Conservation (phyloP, 2,797 vertebrate species). For the Tiaroga cobitis region DNA sequence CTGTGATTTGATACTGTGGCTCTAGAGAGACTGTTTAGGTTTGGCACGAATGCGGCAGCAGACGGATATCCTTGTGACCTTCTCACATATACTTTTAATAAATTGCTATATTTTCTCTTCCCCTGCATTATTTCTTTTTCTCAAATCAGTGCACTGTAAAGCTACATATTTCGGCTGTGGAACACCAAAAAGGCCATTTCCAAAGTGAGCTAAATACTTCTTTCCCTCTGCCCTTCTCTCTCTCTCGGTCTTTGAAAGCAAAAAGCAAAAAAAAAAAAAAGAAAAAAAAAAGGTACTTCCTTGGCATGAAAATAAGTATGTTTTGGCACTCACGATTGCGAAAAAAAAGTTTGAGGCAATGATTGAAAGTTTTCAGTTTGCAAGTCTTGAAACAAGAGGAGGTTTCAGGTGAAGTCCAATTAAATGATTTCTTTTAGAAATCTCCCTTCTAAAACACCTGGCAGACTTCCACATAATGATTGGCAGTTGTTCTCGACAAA, state of each 20-base stretch:
- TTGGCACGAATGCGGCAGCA: slow-evolving; percentile 37
- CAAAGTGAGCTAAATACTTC: not conserved
- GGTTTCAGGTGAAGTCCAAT: slow-evolving; percentile 31
- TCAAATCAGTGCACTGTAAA: slow-evolving; percentile 4
- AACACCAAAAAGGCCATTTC: not conserved
- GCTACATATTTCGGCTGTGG: not conserved
- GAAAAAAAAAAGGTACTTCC: not conserved
- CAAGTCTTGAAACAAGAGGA: slow-evolving; percentile 72
- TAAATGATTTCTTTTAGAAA: slow-evolving; percentile 43
- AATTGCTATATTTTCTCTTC: not conserved
- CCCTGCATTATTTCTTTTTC: slow-evolving; percentile 7
- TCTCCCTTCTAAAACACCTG: slow-evolving; percentile 65
- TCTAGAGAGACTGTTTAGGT: slow-evolving; percentile 29
- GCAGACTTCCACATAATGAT: slow-evolving; percentile 74
- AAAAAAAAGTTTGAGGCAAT: not conserved
- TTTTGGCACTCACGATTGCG: slow-evolving; percentile 7
- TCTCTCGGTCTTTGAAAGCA: not conserved
- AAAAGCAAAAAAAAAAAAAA: too few species aligned
- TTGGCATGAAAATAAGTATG: slow-evolving; percentile 49
- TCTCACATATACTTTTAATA: slow-evolving; percentile 35
- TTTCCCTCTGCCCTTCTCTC: not conserved
- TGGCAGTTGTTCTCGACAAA: slow-evolving; percentile 79
- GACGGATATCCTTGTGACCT: not conserved
- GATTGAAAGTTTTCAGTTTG: slow-evolving; percentile 60
- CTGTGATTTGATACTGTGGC: slow-evolving; percentile 56